Evolutionary conservation across 1,140 invertebrate species (phyloP), one percentile per base, ranked within the genome.

Genomic region (Drosophila rufa): DNA sequence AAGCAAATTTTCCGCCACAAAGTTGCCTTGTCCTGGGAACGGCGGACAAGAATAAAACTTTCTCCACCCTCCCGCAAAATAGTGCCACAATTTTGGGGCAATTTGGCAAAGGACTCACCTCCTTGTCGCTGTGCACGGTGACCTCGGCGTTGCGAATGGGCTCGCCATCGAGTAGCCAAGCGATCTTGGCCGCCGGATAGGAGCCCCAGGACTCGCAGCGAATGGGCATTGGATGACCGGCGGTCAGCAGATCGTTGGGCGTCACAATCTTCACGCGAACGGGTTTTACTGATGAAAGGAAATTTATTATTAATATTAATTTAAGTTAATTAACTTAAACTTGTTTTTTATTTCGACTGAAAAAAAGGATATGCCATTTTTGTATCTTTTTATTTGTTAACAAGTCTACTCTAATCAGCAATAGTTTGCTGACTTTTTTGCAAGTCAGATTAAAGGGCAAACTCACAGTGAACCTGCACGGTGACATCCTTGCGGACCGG

Each of bases 131-230:
- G 67, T 92, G 82, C 12, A 92, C 75, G n/a, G 92, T 92, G n/a
- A 92, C 86, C 71, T 93, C 92, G 22, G 92, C 91, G 58, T 92
- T 93, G n/a, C 94, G 94, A 82, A 96, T 95, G 76, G 94, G 93
- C 71, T 95, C 94, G 51, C 95, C 95, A 59, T 95, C 95, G 25
- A 96, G 93, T 59, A 95, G 94, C 96, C 96, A 97, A 53, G 95
- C 93, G 61, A 97, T 94, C 79, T 95, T 95, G 14, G 96, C 96
- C 19, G 96, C 94, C 9, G 96, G 96, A 90, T 95, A 94, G 22
- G 96, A 96, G 33, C 96, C 96, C 92, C 94, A 95, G 56, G 95
- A 95, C 82, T 96, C 95, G 91, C 96, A 97, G 68, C 94, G 93
- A 15, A 96, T 93, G 51, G 94, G 94, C 71, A 96, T 94, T 3